Evolutionary conservation across 2,113 vertebrate species (phyloP), one percentile per base, ranked within the genome.

Genomic region (Ceyx cyanopectus): DNA sequence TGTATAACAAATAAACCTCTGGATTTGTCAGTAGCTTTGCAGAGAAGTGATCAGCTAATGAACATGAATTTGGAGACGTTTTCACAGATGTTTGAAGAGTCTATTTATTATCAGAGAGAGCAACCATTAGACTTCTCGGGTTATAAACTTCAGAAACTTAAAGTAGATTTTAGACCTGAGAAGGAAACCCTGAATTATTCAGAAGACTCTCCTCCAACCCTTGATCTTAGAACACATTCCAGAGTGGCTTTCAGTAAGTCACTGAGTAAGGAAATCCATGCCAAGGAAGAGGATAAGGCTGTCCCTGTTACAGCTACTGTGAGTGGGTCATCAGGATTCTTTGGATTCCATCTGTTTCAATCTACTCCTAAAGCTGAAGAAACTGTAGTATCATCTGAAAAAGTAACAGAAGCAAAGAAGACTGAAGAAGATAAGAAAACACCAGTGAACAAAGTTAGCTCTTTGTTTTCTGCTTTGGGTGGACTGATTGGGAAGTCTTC

Each of bases 81-180:
- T 94, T 98, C 99, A 50, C 95, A 98, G 85, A 98, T 99, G 97
- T 98, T 99, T 98, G 98, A 99, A 95, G 98, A 99, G 78, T 98
- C 98, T 32, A 97, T 98, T 94, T 93, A 97, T 86, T 97, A 93
- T 76, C 98, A 98, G 91, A 97, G 92, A 54, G 98, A 98, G 73
- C 97, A 98, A 51, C 97, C 97, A 2, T 62, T 98, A 79, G 98
- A 99, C 96, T 98, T 99, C 81, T 98, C 98, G 67, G 97, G 96
- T 54, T 98, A 98, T 92, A 98, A 95, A 87, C 97, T 99, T 95
- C 98, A 99, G 93, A 99, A 99, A 94, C 96, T 99, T 77, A 98
- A 98, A 95, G 97, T 98, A 82, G 98, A 98, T 96, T 97, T 98
- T 67, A 93, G 92, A 76, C 95, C 97, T 83, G 97, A 98, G 40